Evolutionary conservation across 2,113 vertebrate species (phyloP).

Genomic region (Micronisus gabar): DNA sequence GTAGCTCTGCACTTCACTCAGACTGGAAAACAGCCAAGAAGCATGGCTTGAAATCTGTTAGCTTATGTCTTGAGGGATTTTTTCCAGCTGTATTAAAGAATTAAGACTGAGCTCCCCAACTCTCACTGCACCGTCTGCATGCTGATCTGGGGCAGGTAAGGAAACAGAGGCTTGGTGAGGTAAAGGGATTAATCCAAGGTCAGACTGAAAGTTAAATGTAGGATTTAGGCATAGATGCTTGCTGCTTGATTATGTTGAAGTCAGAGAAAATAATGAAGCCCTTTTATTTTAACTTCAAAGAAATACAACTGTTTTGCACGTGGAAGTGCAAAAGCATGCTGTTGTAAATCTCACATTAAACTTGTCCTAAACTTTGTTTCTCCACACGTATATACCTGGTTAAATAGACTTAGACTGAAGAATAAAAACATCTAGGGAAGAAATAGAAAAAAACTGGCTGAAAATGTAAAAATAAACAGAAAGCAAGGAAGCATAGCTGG

Average conservation of each 20-base stretch:
- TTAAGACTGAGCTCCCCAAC: conserved; percentile 31
- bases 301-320: conserved; percentile 24
- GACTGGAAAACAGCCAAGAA: conserved; percentile 45
- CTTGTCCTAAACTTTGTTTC: not conserved
- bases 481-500: not conserved
- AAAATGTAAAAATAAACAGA: not conserved
- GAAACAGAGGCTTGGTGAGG: conserved; percentile 50
- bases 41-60: conserved; percentile 54
- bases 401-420: not conserved
- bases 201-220: conserved; percentile 28
- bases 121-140: conserved; percentile 7
- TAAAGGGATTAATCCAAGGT: conserved; percentile 57
- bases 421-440: not conserved
- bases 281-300: conserved; percentile 55
- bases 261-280: conserved; percentile 32
- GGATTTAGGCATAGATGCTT: not conserved
- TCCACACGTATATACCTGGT: not conserved
- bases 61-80: conserved; percentile 50
- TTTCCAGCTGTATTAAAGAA: conserved; percentile 62
- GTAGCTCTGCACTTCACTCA: conserved; percentile 3
- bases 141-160: conserved; percentile 43
- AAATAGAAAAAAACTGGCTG: not conserved
- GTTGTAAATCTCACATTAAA: not conserved
- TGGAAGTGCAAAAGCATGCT: conserved; percentile 27
- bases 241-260: conserved; percentile 26